A percentile compares a stretch with the other conserved stretches of the same genome.
phyloP scores from a whole-genome alignment of 2,888 invertebrate species.

The Melitaea athalia region DNA sequence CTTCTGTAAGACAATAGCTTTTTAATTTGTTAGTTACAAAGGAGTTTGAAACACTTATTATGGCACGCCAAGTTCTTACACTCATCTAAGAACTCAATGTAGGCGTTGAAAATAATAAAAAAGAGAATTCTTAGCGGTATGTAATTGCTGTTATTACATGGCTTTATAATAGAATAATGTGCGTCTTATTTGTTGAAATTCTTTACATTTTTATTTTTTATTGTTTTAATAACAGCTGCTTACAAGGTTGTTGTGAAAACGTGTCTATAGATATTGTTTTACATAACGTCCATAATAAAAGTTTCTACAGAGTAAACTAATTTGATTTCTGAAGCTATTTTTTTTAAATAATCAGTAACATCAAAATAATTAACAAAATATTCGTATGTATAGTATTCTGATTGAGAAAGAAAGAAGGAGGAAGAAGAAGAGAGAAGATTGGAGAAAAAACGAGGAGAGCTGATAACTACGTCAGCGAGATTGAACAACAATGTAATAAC shows the following conservation, averaged over 20 bases:
- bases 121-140: not conserved
- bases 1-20: constrained; percentile 34
- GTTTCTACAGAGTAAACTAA: too few relatives aligned
- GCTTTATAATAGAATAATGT: not conserved
- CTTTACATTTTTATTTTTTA: not conserved
- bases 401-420: too few relatives aligned
- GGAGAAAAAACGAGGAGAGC: too few relatives aligned
- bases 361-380: not conserved
- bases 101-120: constrained; percentile 6
- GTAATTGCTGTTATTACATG: not conserved
- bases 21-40: constrained; percentile 35
- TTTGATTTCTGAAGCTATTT: too few relatives aligned
- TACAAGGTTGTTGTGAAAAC: not conserved
- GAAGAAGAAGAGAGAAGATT: too few relatives aligned
- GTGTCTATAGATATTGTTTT: not conserved
- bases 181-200: not conserved
- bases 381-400: too few relatives aligned
- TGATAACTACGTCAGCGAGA: too few relatives aligned
- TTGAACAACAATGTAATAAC: too few relatives aligned
- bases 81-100: not conserved
- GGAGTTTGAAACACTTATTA: constrained; percentile 36
- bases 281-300: too few relatives aligned
- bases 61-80: constrained; percentile 15
- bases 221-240: not conserved
- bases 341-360: not conserved